These are phyloP conservation scores for Scomberomorus guttatus DNA, from an alignment of 2,797 vertebrate species.

Conservation along the genomic window DNA sequence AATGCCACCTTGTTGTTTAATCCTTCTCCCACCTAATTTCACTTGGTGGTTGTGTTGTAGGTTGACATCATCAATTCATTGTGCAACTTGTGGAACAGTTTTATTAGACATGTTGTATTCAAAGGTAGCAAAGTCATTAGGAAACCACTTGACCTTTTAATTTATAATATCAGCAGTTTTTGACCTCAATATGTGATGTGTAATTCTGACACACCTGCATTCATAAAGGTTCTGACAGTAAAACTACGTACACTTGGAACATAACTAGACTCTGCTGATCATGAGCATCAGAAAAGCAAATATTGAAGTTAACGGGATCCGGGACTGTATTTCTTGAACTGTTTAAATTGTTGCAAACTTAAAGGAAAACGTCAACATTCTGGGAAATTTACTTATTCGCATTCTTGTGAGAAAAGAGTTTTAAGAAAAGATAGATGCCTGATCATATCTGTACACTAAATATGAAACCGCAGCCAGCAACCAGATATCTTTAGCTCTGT, in stretches of 20 bases:
- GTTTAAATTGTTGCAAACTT: no score
- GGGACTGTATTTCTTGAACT: no score
- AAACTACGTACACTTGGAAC: neutral
- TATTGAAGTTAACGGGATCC: no score
- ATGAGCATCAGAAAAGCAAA: neutral
- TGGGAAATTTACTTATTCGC: no score
- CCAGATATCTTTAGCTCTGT: no score
- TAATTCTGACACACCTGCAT: neutral
- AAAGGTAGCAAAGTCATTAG: neutral
- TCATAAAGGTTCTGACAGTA: neutral
- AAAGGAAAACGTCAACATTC: no score
- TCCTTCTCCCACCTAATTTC: constrained; percentile 51
- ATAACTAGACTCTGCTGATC: neutral
- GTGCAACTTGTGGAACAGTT: constrained; percentile 15
- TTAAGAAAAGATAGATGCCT: no score
- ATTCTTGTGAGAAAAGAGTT: no score
- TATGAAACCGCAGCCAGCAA: no score
- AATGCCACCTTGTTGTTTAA: constrained; percentile 61
- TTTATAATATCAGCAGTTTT: neutral
- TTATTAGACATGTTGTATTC: neutral
- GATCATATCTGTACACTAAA: no score
- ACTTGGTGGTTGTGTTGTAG: constrained; percentile 36
- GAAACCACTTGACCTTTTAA: constrained; percentile 2
- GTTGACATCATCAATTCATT: constrained; percentile 34
- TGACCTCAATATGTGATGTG: neutral